phyloP scores from a whole-genome alignment of 1,140 invertebrate genomes.

The Bursaphelenchus mucronatus region DNA sequence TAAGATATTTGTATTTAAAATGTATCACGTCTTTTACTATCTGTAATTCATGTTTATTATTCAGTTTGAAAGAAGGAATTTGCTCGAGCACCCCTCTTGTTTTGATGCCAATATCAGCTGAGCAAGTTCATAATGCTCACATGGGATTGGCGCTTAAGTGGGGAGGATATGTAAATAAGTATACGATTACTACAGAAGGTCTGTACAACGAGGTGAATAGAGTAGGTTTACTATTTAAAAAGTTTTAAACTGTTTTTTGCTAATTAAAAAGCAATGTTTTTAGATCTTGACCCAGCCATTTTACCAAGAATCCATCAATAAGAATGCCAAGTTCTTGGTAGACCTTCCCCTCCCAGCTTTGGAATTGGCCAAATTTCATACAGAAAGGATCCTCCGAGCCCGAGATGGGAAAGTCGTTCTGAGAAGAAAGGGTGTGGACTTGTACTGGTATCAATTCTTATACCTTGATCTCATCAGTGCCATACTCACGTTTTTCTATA shows the following conservation, averaged over 20 bases:
- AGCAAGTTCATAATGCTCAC: conserved; percentile 35
- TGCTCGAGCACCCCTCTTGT: conserved; percentile 32
- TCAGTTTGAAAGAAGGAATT: conserved; percentile 45
- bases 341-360: conserved; percentile 12
- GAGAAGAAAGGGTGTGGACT: neutral
- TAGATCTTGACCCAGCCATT: conserved; percentile 3
- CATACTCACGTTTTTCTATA: no score
- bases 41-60: conserved; percentile 18
- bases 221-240: conserved; percentile 2
- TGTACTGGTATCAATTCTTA: conserved; percentile 22
- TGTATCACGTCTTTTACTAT: conserved; percentile 8
- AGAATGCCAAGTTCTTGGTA: conserved; percentile 10
- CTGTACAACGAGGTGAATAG: conserved; percentile 6
- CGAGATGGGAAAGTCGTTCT: conserved; percentile 11
- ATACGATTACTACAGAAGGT: conserved; percentile 25
- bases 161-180: conserved; percentile 34
- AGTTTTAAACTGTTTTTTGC: no score
- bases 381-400: conserved; percentile 21
- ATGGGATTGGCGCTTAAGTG: conserved; percentile 23
- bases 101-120: conserved; percentile 36
- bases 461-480: conserved; percentile 18
- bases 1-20: conserved; percentile 28
- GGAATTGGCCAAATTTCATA: conserved; percentile 16
- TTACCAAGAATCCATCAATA: conserved; percentile 1
- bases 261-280: neutral